Conservation (phyloP, 1,140 invertebrate genomes). For the Scaptodrosophila lebanonensis region DNA sequence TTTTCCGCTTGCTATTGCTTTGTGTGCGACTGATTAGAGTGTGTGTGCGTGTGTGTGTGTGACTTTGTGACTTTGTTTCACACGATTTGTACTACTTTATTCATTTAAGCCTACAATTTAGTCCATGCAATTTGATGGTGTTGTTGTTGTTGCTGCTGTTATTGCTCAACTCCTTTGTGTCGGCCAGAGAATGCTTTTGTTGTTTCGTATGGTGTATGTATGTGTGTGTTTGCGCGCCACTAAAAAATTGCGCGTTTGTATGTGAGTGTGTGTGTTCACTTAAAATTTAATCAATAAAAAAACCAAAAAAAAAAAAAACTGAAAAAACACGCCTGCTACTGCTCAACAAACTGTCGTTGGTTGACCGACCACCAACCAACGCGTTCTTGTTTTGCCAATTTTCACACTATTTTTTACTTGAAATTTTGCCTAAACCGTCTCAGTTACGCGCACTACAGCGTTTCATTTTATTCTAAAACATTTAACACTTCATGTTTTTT, state of each 20-base stretch:
- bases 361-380: no score
- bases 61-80: constrained; percentile 3
- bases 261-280: constrained; percentile 2
- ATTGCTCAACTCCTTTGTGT: no score
- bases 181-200: no score
- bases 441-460: neutral
- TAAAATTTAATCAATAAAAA: constrained; percentile 29
- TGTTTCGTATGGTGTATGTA: no score
- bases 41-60: neutral
- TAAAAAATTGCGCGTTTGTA: neutral
- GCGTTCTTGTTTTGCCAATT: constrained; percentile 1
- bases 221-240: constrained; percentile 27
- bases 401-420: neutral
- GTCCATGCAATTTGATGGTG: constrained; percentile 19
- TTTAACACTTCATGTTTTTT: constrained; percentile 20
- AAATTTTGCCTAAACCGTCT: constrained; percentile 4
- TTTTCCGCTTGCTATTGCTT: constrained; percentile 40
- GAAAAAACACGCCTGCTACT: no score
- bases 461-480: neutral
- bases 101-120: neutral
- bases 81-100: constrained; percentile 20
- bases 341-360: no score
- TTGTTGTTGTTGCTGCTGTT: constrained; percentile 5
- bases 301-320: constrained; percentile 2
- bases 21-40: constrained; percentile 21